Conservation (phyloP, 2,888 invertebrate species). For the Balanococcus diminutus region DNA sequence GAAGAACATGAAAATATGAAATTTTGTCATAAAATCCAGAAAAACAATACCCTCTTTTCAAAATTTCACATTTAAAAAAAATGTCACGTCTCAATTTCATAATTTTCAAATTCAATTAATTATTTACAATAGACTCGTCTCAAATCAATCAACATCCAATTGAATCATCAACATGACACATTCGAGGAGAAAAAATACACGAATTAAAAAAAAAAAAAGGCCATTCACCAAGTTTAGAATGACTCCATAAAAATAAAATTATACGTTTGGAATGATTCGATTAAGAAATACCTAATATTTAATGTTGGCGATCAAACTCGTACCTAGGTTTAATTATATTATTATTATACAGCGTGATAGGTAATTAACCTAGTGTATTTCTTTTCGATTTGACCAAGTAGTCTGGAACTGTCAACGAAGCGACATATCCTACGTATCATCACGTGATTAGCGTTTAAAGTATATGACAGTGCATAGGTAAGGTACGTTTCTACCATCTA, state of each 20-base stretch:
- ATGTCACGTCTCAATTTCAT: not conserved
- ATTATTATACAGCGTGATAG: not conserved
- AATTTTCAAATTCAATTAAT: too few species aligned
- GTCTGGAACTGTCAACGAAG: slow-evolving; percentile 35
- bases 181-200: not conserved
- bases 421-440: not conserved
- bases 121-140: not conserved
- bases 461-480: not conserved
- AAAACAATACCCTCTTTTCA: too few species aligned
- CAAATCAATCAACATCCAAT: not conserved
- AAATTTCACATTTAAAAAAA: too few species aligned
- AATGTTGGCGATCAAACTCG: not conserved
- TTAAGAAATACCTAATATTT: not conserved
- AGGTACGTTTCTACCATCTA: not conserved
- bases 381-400: slow-evolving; percentile 3
- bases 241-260: not conserved
- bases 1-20: too few species aligned
- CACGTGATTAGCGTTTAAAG: slow-evolving; percentile 18
- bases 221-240: not conserved
- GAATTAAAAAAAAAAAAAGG: not conserved
- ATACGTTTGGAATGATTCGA: not conserved
- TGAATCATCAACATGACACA: not conserved
- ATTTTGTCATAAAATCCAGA: too few species aligned
- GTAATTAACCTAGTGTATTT: slow-evolving; percentile 24
- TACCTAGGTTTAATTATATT: not conserved